Percentiles rank a stretch among this genome's conserved stretches.
phyloP scores from a whole-genome alignment of 2,888 invertebrate genomes.

The Helobdella robusta region DNA sequence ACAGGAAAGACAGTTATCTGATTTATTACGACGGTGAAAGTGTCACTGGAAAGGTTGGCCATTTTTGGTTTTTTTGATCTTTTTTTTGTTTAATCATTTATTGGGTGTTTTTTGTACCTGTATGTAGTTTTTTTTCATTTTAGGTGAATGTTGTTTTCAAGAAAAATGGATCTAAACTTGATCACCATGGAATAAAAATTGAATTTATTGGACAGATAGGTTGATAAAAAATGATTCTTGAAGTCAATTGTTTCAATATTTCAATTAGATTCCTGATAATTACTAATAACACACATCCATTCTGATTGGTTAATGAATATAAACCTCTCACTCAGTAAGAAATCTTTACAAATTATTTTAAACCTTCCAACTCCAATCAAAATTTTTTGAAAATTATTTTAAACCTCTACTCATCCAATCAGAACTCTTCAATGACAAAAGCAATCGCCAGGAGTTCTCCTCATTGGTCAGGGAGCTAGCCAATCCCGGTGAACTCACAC shows the following conservation, averaged over 20 bases:
- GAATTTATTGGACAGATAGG: conserved; percentile 92
- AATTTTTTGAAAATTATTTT: neutral
- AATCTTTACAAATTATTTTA: neutral
- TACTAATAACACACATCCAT: neutral
- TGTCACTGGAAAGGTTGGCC: conserved; percentile 77
- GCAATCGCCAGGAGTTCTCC: conserved; percentile 96
- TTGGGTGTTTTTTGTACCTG: conserved; percentile 2
- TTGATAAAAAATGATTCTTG: conserved; percentile 35
- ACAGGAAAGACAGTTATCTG: conserved; percentile 83
- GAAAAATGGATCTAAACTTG: conserved; percentile 86
- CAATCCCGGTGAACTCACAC: conserved; percentile 85
- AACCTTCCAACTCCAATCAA: neutral
- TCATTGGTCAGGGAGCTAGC: conserved; percentile 90
- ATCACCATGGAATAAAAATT: conserved; percentile 97
- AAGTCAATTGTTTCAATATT: neutral
- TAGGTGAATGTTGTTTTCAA: conserved; percentile 85
- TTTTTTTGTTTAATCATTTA: neutral
- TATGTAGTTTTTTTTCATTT: conserved; percentile 35
- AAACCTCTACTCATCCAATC: conserved; percentile 32
- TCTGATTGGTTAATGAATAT: neutral
- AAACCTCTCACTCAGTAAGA: too few species aligned
- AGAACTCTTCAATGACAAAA: conserved; percentile 94
- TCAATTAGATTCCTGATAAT: neutral
- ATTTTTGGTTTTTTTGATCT: neutral
- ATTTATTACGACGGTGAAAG: conserved; percentile 97